These are phyloP conservation scores for Strigamia transsilvanica DNA, from an alignment of 2,888 invertebrate genomes.

Conservation along the genomic window DNA sequence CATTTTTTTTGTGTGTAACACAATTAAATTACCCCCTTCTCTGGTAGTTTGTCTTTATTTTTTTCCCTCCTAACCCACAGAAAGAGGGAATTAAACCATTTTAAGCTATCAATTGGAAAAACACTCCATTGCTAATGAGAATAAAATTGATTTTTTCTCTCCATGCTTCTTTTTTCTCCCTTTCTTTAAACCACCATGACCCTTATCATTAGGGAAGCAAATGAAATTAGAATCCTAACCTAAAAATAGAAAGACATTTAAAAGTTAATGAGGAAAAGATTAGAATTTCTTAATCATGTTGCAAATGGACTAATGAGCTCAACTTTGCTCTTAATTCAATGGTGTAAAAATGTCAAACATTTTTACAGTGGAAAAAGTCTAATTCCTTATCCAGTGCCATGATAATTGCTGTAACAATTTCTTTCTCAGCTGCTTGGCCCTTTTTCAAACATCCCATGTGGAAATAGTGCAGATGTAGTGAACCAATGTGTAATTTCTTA, in stretches of 20 bases:
- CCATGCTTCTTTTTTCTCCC: neutral
- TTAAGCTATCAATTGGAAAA: slow-evolving; percentile 20
- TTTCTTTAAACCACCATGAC: neutral
- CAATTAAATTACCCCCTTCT: slow-evolving; percentile 1
- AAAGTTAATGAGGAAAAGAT: slow-evolving; percentile 20
- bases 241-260: slow-evolving; percentile 19
- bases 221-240: slow-evolving; percentile 1
- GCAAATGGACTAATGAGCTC: slow-evolving; percentile 20
- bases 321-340: slow-evolving; percentile 20
- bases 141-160: slow-evolving; percentile 3
- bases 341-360: neutral
- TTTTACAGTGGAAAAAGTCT: neutral
- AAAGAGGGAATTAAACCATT: slow-evolving; percentile 7
- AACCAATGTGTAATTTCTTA: slow-evolving; percentile 5
- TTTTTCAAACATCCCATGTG: neutral
- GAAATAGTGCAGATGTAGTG: slow-evolving; percentile 20
- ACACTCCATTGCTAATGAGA: slow-evolving; percentile 20
- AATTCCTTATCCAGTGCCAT: neutral
- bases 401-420: slow-evolving; percentile 14
- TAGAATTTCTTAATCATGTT: slow-evolving; percentile 20
- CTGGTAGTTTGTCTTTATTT: slow-evolving; percentile 1
- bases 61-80: neutral
- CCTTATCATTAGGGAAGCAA: slow-evolving; percentile 20
- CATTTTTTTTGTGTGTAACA: neutral
- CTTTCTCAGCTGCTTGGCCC: neutral